phyloP scores from a whole-genome alignment of 2,888 invertebrate genomes.

The Aphodius granarius region DNA sequence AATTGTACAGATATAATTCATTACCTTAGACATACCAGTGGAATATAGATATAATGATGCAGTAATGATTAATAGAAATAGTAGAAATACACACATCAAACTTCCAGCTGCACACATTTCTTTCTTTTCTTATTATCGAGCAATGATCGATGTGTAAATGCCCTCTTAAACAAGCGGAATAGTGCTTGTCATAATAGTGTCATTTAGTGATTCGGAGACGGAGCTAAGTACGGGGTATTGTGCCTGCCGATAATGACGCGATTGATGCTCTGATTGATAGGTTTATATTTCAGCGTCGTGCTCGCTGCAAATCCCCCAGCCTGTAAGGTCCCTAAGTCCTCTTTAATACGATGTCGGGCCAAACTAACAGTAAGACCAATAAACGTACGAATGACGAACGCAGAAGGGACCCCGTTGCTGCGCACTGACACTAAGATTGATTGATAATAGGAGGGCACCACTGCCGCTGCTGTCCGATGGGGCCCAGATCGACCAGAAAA shows the following conservation, averaged over 20 bases:
- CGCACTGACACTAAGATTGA: constrained; percentile 53
- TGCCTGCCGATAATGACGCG: constrained; percentile 37
- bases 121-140: neutral
- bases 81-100: too few relatives aligned
- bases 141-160: neutral
- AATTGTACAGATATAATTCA: too few relatives aligned
- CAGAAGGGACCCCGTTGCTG: constrained; percentile 28
- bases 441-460: constrained; percentile 42
- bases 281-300: constrained; percentile 49
- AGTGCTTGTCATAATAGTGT: neutral
- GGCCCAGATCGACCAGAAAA: constrained; percentile 43
- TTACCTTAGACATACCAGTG: too few relatives aligned
- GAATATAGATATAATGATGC: too few relatives aligned
- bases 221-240: neutral
- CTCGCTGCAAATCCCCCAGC: constrained; percentile 40
- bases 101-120: too few relatives aligned
- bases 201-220: neutral
- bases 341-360: constrained; percentile 41
- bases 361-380: constrained; percentile 33
- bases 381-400: constrained; percentile 9
- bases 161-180: neutral
- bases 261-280: constrained; percentile 49
- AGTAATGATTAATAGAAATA: too few relatives aligned
- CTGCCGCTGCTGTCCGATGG: constrained; percentile 39
- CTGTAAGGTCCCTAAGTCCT: constrained; percentile 35